phyloP scores from a whole-genome alignment of 2,113 vertebrate species.

The Shinisaurus crocodilurus region DNA sequence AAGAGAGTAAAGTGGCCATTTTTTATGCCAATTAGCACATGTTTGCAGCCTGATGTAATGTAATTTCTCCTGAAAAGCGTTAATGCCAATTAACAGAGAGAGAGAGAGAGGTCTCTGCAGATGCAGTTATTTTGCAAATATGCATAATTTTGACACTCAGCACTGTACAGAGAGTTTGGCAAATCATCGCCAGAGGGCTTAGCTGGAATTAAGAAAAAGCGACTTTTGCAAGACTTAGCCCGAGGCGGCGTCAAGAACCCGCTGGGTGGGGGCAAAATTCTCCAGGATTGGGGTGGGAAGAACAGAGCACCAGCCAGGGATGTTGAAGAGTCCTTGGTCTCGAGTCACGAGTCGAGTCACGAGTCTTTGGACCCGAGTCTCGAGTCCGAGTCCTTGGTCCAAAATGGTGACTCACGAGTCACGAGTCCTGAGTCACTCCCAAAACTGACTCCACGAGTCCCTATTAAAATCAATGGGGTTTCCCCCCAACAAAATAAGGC shows the following conservation, averaged over 20 bases:
- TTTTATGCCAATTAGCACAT: neutral
- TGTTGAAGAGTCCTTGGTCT: too few species aligned
- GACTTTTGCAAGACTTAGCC: neutral
- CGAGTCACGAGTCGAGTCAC: too few species aligned
- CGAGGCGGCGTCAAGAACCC: neutral
- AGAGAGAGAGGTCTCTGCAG: neutral
- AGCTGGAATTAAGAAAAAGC: neutral
- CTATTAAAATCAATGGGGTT: too few species aligned
- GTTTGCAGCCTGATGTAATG: neutral
- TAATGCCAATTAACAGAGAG: neutral
- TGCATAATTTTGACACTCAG: constrained; percentile 21
- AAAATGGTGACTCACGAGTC: too few species aligned
- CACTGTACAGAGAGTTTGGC: neutral
- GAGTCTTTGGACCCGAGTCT: too few species aligned
- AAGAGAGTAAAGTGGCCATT: neutral
- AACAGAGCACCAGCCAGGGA: too few species aligned
- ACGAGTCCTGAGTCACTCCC: too few species aligned
- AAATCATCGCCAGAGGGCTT: neutral
- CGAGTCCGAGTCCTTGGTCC: too few species aligned
- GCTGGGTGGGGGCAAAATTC: neutral
- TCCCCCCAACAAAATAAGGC: too few species aligned
- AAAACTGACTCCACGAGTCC: too few species aligned
- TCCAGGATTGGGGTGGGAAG: neutral
- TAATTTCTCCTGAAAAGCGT: neutral
- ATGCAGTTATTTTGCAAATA: constrained; percentile 10